A percentile compares a stretch with the other conserved stretches of the same genome.
Conservation (phyloP, 2,888 invertebrate species). For the Lampropteryx suffumata region DNA sequence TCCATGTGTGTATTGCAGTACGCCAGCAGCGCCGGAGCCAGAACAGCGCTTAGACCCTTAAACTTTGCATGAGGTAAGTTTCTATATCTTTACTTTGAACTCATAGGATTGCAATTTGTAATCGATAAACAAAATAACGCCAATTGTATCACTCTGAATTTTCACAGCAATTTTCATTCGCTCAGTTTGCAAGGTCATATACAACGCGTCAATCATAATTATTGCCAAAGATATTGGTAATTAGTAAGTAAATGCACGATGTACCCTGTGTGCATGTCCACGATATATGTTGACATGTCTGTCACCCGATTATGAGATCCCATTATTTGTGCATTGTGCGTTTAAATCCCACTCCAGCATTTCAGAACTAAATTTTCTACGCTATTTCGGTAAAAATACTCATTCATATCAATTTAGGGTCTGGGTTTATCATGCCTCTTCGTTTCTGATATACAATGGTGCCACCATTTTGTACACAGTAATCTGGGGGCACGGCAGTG, state of each 20-base stretch:
- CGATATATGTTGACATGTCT: constrained; percentile 18
- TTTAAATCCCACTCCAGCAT: constrained; percentile 31
- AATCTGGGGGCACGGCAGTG: too few species aligned
- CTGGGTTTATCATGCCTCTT: too few species aligned
- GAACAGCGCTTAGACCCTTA: constrained; percentile 88
- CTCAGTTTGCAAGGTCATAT: too few species aligned
- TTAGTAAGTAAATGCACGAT: constrained; percentile 27
- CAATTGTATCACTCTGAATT: too few species aligned
- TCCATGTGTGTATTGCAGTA: constrained; percentile 88
- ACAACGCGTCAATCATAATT: constrained; percentile 1
- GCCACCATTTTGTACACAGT: too few species aligned
- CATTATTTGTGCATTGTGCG: constrained; percentile 37
- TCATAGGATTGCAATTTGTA: too few species aligned
- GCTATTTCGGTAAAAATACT: too few species aligned
- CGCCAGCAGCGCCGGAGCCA: constrained; percentile 95
- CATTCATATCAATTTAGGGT: too few species aligned
- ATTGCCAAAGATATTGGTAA: not conserved
- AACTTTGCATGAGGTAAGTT: constrained; percentile 67
- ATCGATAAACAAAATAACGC: too few species aligned
- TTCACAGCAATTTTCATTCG: too few species aligned
- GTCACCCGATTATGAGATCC: constrained; percentile 15
- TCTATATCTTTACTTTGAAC: not conserved
- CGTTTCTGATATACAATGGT: too few species aligned
- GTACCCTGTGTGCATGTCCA: constrained; percentile 21
- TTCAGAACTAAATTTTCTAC: not conserved